Evolutionary conservation across 2,797 vertebrate species (phyloP), one percentile per base, ranked within the genome.

Genomic region (Furcifer pardalis): DNA sequence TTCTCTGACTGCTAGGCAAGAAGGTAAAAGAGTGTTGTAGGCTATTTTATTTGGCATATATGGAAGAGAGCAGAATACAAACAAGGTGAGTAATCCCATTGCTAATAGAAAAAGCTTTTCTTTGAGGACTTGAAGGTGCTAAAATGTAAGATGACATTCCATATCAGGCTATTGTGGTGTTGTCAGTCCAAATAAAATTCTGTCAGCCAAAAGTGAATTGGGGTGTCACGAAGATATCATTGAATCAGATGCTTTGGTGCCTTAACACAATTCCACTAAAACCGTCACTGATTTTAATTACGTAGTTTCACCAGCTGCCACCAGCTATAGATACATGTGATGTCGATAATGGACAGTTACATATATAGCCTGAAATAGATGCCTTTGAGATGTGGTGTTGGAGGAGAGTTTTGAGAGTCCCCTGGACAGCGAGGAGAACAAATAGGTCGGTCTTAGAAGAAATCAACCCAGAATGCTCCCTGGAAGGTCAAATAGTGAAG

Each of bases 141-240:
- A 73, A 62, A 79, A 75, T 86, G n/a, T 66, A 88, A 88, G 79
- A 83, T 7, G 42, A 69, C 65, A 80, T 89, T 89, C 89, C 71
- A 56, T 62, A 74, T 87, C 79, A 90, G 79, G 71, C 35, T n/a
- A 79, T 75, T 87, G 69, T 79, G 60, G 37, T 10, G 7, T 77
- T 87, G 74, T 44, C 49, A 80, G 5, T 84, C 56, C 59, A 76
- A 87, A 59, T 68, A 65, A 56, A 81, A 86, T 1, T 73, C 1
- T 17, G 87, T 82, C 25, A 74, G 7, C 9, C 79, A 9, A 89
- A 82, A 80, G 72, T 88, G 73, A 84, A 83, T 78, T 78, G 1
- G 44, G 25, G 2, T 37, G 81, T n/a, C 42, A 0, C 69, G 56
- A 49, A 77, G 46, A 77, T 1, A 0, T 6, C 59, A 4, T 71